Evolutionary conservation across 2,888 invertebrate species (phyloP).

Genomic region (Noctua fimbriata): DNA sequence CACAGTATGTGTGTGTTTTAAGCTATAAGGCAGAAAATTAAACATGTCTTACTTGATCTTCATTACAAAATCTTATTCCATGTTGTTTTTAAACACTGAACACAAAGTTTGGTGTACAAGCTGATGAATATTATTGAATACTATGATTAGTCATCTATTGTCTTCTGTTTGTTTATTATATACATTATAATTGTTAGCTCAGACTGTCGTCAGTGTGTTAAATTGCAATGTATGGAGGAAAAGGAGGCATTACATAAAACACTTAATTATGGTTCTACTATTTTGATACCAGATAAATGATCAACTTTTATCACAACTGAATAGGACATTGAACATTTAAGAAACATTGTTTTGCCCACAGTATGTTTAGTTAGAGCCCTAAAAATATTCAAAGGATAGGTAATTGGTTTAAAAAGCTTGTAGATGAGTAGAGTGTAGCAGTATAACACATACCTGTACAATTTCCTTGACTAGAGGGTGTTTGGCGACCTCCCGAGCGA

Average conservation of each 20-base stretch:
- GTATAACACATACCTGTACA: conserved; percentile 88
- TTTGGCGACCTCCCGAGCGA: conserved; percentile 98
- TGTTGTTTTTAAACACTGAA: background rate
- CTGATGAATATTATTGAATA: background rate
- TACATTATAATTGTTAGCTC: background rate
- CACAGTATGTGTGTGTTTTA: background rate
- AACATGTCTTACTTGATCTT: background rate
- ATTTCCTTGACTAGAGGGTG: conserved; percentile 97
- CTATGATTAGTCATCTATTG: background rate
- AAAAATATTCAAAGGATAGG: background rate
- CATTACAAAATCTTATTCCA: background rate
- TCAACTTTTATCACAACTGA: background rate
- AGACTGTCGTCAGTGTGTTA: background rate
- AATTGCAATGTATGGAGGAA: background rate
- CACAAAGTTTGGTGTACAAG: background rate
- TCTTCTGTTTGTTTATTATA: conserved; percentile 5
- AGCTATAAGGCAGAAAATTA: background rate
- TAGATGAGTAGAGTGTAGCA: background rate
- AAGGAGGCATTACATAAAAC: background rate
- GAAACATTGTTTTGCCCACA: background rate
- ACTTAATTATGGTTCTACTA: too few species aligned
- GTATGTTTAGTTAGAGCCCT: background rate
- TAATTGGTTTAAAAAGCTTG: background rate
- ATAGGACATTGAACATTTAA: background rate
- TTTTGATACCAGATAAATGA: background rate